Conservation (phyloP, 2,113 vertebrate genomes). For the Chionis minor region DNA sequence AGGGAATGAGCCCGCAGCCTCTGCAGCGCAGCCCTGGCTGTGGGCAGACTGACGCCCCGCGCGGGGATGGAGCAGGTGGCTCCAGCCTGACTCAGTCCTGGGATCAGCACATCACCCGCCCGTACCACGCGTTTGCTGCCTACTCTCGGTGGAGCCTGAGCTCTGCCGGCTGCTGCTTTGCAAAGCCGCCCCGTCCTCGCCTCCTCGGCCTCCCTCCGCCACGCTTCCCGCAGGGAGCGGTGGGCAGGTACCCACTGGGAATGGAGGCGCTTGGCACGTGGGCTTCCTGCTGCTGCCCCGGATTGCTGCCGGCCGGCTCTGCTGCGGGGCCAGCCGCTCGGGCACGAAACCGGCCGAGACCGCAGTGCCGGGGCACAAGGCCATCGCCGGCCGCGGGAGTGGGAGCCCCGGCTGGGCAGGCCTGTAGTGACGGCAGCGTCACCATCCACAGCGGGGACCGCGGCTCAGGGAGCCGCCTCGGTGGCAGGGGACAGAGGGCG, state of each 20-base stretch:
- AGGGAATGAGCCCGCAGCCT: rapidly evolving
- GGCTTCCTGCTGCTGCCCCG: not conserved
- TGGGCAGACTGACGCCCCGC: not conserved
- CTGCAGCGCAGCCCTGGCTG: rapidly evolving
- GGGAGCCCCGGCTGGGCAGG: not conserved
- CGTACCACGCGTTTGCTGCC: rapidly evolving
- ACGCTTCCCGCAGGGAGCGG: rapidly evolving
- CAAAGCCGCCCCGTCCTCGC: rapidly evolving
- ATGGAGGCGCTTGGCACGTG: rapidly evolving
- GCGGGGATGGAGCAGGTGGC: not conserved
- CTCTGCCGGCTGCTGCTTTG: not conserved
- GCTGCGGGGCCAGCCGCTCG: no score
- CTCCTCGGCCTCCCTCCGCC: not conserved
- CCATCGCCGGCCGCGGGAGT: no score
- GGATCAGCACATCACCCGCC: not conserved
- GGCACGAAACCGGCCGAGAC: not conserved
- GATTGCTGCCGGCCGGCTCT: no score
- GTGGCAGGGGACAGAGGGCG: no score
- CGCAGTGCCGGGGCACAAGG: not conserved
- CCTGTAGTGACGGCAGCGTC: rapidly evolving
- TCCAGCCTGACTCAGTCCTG: not conserved
- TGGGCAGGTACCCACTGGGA: rapidly evolving
- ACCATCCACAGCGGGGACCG: not conserved
- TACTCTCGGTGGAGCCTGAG: not conserved
- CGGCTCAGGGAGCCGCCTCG: not conserved